These are phyloP conservation scores for Caenorhabditis latens DNA, from an alignment of 1,140 invertebrate genomes.

Conservation along the genomic window DNA sequence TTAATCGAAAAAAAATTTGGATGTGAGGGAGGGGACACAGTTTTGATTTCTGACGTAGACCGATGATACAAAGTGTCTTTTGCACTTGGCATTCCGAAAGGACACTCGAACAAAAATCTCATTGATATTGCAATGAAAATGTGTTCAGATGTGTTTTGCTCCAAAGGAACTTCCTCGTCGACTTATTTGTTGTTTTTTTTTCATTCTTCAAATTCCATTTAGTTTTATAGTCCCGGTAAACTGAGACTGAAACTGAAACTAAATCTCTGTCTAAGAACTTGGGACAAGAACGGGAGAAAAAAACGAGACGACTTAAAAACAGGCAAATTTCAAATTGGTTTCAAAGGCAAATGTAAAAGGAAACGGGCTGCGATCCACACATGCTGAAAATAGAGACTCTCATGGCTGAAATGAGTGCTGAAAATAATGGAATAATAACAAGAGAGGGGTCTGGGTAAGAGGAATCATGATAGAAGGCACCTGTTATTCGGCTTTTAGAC, in stretches of 20 bases:
- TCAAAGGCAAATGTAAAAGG: not conserved
- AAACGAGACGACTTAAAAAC: not conserved
- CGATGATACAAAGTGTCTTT: not conserved
- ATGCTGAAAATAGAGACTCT: not conserved
- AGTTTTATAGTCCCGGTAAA: not conserved
- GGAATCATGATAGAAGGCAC: not conserved
- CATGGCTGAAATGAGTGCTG: not conserved
- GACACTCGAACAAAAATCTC: too few species aligned
- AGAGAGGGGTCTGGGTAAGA: not conserved
- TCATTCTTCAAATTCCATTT: not conserved
- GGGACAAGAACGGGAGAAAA: not conserved
- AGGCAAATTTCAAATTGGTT: constrained; percentile 4
- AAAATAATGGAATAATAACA: not conserved
- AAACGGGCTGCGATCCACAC: not conserved
- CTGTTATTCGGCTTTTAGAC: not conserved
- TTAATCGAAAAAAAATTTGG: too few species aligned
- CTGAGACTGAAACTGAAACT: not conserved
- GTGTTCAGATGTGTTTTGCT: not conserved
- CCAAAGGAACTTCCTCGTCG: not conserved
- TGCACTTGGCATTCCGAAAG: not conserved
- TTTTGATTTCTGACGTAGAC: not conserved
- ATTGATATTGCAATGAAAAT: too few species aligned
- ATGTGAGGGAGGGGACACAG: too few species aligned
- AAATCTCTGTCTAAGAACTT: not conserved
- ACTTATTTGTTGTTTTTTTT: constrained; percentile 1